Base-by-base conservation (phyloP, 2,888 invertebrate genomes). In the Drosophila histrio region DNA sequence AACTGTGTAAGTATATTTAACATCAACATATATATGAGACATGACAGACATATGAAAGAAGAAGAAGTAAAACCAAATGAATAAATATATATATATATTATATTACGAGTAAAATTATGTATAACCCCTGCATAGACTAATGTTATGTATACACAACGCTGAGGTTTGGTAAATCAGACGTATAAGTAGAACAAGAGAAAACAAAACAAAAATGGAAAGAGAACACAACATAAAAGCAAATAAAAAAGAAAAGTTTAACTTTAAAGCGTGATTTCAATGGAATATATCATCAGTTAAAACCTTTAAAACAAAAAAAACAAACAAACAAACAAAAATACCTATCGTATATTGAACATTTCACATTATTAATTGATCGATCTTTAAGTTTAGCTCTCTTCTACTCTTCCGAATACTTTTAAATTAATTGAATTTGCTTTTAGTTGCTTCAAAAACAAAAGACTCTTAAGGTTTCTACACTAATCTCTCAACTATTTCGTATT, bases 181-280 rank as follows among this genome's bases (percentile, higher is more conserved):
- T 61, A 65, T 65, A 87, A 83, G 65, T 83, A 77, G 76, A 79
- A 54, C 47, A 49, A 68, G 76, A 52, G 34, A 67, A 57, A 71
- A 30, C 62, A 62, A 72, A 47, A 64, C 32, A 62, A 67, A 74
- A 64, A 58, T 65, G 56, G 30, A 47, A 19, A n/a, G 17, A 53
- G 41, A 43, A 56, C 57, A 69, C 36, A 71, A 69, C 72, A 71
- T 62, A 82, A 84, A 89, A 90, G 89, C 89, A 89, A 88, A 89
- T 88, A 89, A 80, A 66, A 88, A 46, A 28, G n/a, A 28, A 90
- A 91, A 91, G 90, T 91, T 87, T 77, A 91, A 91, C 90, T 91
- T 91, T 87, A 82, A 83, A 75, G 72, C 88, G 90, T 90, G 91
- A 91, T 89, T 90, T 82, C 82, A 88, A 89, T 76, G 76, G 72